A percentile compares a stretch with the other conserved stretches of the same genome.
These are phyloP conservation scores for Erannis defoliaria DNA, from an alignment of 2,888 invertebrate genomes.

Conservation along the genomic window DNA sequence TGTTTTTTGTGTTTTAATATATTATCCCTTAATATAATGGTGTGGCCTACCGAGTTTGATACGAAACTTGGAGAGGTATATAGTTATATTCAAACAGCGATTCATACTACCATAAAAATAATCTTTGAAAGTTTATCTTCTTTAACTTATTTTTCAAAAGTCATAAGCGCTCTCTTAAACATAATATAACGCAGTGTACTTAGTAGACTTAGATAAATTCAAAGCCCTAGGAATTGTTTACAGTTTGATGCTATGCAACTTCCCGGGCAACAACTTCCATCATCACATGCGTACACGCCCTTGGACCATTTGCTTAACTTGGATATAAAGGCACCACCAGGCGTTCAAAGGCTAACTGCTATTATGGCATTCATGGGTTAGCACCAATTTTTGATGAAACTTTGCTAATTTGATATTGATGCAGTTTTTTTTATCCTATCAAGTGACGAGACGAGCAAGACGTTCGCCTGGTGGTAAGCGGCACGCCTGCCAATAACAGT, in stretches of 20 bases:
- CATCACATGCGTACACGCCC: conserved; percentile 78
- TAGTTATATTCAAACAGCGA: not conserved
- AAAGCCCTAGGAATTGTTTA: not conserved
- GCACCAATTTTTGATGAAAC: not conserved
- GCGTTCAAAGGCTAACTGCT: conserved; percentile 82
- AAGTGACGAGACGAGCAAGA: no score
- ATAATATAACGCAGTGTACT: no score
- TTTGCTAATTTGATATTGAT: not conserved
- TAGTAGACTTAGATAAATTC: conserved; percentile 5
- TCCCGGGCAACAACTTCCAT: conserved; percentile 79
- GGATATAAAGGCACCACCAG: conserved; percentile 77
- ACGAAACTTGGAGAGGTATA: conserved; percentile 68
- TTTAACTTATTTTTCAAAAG: no score
- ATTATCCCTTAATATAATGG: conserved; percentile 55
- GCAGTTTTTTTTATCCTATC: no score
- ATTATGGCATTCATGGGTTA: conserved; percentile 86
- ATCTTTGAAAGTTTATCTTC: no score
- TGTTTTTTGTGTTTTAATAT: conserved; percentile 8
- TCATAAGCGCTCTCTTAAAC: no score
- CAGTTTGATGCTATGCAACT: conserved; percentile 79
- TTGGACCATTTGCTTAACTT: conserved; percentile 81
- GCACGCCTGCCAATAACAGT: no score
- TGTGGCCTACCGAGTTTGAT: conserved; percentile 74
- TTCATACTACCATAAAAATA: no score
- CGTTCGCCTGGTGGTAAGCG: no score